These are phyloP conservation scores for Psylliodes chrysocephalus DNA, from an alignment of 2,888 invertebrate species.

Conservation along the genomic window DNA sequence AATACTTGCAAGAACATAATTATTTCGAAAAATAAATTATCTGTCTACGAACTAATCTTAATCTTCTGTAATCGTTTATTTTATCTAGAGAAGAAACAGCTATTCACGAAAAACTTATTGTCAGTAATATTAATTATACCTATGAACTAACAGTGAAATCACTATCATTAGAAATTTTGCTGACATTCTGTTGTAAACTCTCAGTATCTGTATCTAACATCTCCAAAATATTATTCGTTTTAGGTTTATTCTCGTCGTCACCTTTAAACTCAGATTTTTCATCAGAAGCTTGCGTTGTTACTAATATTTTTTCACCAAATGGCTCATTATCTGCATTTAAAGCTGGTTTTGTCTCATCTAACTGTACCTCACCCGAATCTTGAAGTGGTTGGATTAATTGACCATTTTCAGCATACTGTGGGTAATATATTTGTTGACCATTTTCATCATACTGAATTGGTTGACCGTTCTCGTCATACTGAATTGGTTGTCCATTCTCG, in stretches of 20 bases:
- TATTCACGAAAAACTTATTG: no score
- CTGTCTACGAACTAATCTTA: not conserved
- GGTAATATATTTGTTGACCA: conserved; percentile 39
- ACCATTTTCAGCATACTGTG: conserved; percentile 47
- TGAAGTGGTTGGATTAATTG: conserved; percentile 37
- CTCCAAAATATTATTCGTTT: conserved; percentile 56
- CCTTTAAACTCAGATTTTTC: conserved; percentile 9
- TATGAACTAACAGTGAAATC: conserved; percentile 61
- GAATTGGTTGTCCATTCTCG: conserved; percentile 46
- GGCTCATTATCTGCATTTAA: not conserved
- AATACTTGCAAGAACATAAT: no score
- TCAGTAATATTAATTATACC: not conserved
- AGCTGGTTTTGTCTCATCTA: not conserved
- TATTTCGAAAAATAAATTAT: not conserved
- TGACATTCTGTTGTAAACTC: conserved; percentile 56
- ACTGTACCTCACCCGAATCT: not conserved
- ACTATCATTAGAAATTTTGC: conserved; percentile 60
- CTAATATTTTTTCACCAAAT: conserved; percentile 10
- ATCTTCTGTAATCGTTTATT: not conserved
- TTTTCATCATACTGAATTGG: conserved; percentile 38
- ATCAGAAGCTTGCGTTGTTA: not conserved
- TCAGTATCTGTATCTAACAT: conserved; percentile 63
- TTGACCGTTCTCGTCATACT: conserved; percentile 50
- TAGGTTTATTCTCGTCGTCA: conserved; percentile 22
- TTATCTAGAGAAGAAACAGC: not conserved